Evolutionary conservation across 2,888 invertebrate species (phyloP).

Genomic region (Hydraecia micacea): DNA sequence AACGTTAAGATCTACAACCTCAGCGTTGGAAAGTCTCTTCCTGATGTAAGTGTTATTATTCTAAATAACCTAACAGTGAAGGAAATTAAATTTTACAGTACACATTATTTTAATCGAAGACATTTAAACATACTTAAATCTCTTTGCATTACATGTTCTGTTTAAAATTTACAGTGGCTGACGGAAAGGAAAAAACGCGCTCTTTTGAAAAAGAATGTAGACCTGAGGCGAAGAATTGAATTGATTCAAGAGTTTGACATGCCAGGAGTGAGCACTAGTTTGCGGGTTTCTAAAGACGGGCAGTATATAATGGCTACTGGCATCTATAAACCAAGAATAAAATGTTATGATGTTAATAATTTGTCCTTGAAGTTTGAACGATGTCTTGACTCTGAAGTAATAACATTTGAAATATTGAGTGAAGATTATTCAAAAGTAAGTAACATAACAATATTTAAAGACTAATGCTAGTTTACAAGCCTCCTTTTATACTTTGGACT

Average conservation of each 20-base stretch:
- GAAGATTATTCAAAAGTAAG: slow-evolving; percentile 98
- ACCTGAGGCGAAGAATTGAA: slow-evolving; percentile 97
- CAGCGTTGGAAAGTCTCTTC: slow-evolving; percentile 98
- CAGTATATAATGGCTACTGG: slow-evolving; percentile 98
- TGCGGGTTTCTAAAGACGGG: slow-evolving; percentile 96
- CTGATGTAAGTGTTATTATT: slow-evolving; percentile 93
- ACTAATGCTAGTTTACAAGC: not conserved
- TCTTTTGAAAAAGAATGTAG: slow-evolving; percentile 96
- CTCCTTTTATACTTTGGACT: not conserved
- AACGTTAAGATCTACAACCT: slow-evolving; percentile 99
- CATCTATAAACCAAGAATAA: slow-evolving; percentile 98
- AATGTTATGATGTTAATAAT: slow-evolving; percentile 99
- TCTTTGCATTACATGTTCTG: not conserved
- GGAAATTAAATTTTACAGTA: not conserved
- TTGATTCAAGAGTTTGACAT: slow-evolving; percentile 99
- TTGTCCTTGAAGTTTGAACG: slow-evolving; percentile 99
- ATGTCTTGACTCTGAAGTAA: slow-evolving; percentile 98
- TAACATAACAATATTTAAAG: slow-evolving; percentile 1
- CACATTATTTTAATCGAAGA: not conserved
- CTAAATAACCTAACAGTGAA: slow-evolving; percentile 33
- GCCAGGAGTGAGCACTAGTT: slow-evolving; percentile 97
- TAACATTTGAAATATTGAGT: slow-evolving; percentile 97
- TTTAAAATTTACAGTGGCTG: slow-evolving; percentile 92
- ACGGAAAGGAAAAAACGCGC: slow-evolving; percentile 95
- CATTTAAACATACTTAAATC: not conserved